These are phyloP conservation scores for Apamea epomidion DNA, from an alignment of 2,888 invertebrate genomes.

Conservation along the genomic window DNA sequence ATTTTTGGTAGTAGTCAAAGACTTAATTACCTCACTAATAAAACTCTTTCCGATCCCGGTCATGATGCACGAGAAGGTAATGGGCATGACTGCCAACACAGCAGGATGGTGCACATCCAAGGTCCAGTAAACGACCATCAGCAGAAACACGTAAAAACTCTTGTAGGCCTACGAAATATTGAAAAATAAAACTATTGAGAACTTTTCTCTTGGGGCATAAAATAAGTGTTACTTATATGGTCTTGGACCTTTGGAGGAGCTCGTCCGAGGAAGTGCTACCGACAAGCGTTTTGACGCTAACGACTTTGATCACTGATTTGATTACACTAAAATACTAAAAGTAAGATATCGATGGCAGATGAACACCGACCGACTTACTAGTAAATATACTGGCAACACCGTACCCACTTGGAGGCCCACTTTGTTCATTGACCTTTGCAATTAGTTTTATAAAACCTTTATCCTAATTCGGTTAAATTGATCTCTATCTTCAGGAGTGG, in stretches of 20 bases:
- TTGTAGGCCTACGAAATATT: conserved; percentile 68
- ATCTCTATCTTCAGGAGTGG: neutral
- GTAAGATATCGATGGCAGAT: neutral
- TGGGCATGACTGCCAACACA: conserved; percentile 74
- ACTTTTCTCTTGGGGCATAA: neutral
- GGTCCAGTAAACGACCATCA: conserved; percentile 76
- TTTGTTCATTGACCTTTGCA: neutral
- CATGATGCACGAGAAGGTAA: conserved; percentile 74
- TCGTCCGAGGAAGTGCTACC: neutral
- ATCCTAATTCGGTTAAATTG: neutral
- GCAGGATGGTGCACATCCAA: conserved; percentile 78
- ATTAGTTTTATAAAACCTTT: neutral
- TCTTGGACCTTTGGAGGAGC: too few relatives aligned
- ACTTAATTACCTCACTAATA: conserved; percentile 67
- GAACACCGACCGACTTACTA: neutral
- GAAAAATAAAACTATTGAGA: neutral
- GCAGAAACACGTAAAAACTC: conserved; percentile 78
- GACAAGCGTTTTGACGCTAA: neutral
- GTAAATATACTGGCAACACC: neutral
- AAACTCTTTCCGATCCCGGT: conserved; percentile 63
- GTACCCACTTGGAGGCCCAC: neutral
- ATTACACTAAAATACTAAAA: neutral
- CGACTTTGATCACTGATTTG: neutral
- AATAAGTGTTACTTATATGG: neutral
- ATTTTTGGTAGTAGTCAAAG: neutral